These are phyloP conservation scores for Charadrius vociferus DNA, from an alignment of 2,113 vertebrate genomes.

Conservation along the genomic window DNA sequence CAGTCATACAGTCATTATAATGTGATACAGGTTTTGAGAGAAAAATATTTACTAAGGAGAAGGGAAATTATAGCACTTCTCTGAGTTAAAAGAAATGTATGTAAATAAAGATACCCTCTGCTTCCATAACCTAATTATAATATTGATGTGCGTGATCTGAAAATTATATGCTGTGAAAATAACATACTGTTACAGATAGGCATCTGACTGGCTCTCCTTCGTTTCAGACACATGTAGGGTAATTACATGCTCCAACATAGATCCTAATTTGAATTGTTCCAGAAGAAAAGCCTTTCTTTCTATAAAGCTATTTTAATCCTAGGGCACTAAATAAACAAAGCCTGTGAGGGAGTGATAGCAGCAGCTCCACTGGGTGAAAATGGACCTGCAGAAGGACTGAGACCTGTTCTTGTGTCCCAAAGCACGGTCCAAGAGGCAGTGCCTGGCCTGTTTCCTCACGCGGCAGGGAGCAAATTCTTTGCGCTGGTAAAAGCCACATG, in stretches of 20 bases:
- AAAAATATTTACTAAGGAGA: not conserved
- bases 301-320: not conserved
- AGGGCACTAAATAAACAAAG: not conserved
- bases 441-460: not conserved
- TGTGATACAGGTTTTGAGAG: not conserved
- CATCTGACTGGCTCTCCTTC: not conserved
- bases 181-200: not conserved
- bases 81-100: not conserved
- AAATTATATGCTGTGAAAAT: constrained; percentile 34
- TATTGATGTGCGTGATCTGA: not conserved
- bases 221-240: not conserved
- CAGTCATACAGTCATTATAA: not conserved
- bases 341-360: not conserved
- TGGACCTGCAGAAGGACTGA: not conserved
- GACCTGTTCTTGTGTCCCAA: not conserved
- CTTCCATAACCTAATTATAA: not conserved
- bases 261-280: not conserved
- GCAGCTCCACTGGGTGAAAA: not conserved
- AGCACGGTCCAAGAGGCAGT: not conserved
- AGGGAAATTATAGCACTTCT: not conserved
- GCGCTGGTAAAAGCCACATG: not conserved
- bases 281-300: not conserved
- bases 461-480: not conserved
- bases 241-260: not conserved
- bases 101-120: constrained; percentile 42